Conservation (phyloP, 1,140 invertebrate genomes). For the Goniozus legneri region DNA sequence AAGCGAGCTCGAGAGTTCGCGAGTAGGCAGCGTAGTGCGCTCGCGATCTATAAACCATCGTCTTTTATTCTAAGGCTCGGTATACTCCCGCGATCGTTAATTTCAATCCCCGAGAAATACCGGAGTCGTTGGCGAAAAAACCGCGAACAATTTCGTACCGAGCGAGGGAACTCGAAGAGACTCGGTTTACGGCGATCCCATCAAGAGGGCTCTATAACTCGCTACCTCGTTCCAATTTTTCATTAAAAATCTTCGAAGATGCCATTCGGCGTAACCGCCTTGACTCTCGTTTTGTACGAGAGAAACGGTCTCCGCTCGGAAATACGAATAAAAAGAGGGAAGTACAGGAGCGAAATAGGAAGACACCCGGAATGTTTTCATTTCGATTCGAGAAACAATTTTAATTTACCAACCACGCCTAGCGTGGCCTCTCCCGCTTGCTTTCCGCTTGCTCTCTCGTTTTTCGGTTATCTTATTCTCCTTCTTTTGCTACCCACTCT, state of each 20-base stretch:
- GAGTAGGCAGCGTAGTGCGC: slow-evolving; percentile 29
- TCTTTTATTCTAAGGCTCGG: slow-evolving; percentile 32
- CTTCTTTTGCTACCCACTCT: not conserved
- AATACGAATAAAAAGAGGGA: slow-evolving; percentile 17
- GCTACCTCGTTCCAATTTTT: no score
- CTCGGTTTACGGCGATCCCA: not conserved
- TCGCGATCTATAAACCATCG: slow-evolving; percentile 30
- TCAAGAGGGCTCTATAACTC: no score
- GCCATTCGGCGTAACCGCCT: no score
- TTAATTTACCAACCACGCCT: slow-evolving; percentile 36
- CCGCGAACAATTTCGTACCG: slow-evolving; percentile 29
- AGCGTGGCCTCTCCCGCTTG: slow-evolving; percentile 4
- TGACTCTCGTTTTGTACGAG: no score
- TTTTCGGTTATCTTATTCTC: not conserved
- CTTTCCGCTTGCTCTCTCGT: not conserved
- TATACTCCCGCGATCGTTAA: slow-evolving; percentile 38
- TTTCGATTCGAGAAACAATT: slow-evolving; percentile 41
- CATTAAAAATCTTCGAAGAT: no score
- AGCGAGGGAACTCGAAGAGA: slow-evolving; percentile 16
- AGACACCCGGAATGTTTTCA: slow-evolving; percentile 31
- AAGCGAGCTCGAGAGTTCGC: slow-evolving; percentile 7
- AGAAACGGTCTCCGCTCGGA: no score
- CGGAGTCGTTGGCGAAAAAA: slow-evolving; percentile 38
- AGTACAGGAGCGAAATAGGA: no score
- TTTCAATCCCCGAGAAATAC: slow-evolving; percentile 39